Conservation (phyloP, 1,140 invertebrate genomes). For the Drosophila sp. region DNA sequence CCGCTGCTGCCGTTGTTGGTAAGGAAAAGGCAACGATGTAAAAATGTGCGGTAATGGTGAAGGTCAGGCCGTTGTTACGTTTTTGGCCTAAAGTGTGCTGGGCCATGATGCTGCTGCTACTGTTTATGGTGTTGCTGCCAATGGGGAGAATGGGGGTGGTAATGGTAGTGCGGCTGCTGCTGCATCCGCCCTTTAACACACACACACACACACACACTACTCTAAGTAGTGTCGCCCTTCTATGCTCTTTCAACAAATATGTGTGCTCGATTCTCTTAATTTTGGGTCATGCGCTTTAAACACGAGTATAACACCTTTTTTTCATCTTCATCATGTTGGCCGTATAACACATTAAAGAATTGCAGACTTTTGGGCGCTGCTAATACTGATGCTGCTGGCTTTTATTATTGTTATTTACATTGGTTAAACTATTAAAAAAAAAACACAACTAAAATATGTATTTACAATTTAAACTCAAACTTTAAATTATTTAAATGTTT, state of each 20-base stretch:
- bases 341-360: constrained; percentile 68
- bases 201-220: constrained; percentile 8
- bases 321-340: constrained; percentile 30
- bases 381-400: constrained; percentile 19
- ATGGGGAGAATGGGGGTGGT: not conserved
- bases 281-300: constrained; percentile 55
- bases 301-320: constrained; percentile 29
- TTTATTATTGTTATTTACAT: not conserved
- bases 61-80: constrained; percentile 76
- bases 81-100: constrained; percentile 62
- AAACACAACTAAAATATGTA: too few relatives aligned
- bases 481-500: too few relatives aligned
- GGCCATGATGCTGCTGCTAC: constrained; percentile 42
- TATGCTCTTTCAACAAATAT: constrained; percentile 23
- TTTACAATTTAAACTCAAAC: too few relatives aligned
- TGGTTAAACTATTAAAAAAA: not conserved
- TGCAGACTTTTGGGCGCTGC: constrained; percentile 74
- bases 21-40: constrained; percentile 28
- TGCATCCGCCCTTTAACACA: constrained; percentile 56
- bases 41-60: constrained; percentile 69
- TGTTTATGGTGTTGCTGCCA: not conserved
- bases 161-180: constrained; percentile 20
- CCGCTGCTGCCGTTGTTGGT: constrained; percentile 28
- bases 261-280: constrained; percentile 1
- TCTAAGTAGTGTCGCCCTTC: constrained; percentile 7